Conservation (phyloP, 2,888 invertebrate species). For the Campoplex nolae region DNA sequence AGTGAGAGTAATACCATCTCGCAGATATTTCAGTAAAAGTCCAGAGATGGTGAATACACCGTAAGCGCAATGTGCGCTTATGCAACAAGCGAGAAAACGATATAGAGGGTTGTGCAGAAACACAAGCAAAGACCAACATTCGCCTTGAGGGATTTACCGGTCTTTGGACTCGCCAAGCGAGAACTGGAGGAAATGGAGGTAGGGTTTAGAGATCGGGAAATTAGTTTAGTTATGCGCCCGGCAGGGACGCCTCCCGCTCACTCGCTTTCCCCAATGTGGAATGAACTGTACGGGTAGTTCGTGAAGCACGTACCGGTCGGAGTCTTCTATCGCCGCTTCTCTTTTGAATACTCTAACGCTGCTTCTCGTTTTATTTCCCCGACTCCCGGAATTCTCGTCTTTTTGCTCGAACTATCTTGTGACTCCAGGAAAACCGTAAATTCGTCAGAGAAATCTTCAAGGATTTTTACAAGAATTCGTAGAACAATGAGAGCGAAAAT, state of each 20-base stretch:
- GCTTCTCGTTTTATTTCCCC: slow-evolving; percentile 23
- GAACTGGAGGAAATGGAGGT: slow-evolving; percentile 75
- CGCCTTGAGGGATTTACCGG: slow-evolving; percentile 71
- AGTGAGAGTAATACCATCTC: slow-evolving; percentile 23
- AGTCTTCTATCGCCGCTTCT: slow-evolving; percentile 43
- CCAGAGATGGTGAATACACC: slow-evolving; percentile 22
- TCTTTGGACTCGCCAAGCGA: slow-evolving; percentile 53
- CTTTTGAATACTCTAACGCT: slow-evolving; percentile 29
- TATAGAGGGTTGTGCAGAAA: slow-evolving; percentile 61
- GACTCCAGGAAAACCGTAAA: slow-evolving; percentile 35
- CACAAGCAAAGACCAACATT: slow-evolving; percentile 77
- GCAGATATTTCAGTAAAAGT: slow-evolving; percentile 38
- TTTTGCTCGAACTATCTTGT: slow-evolving; percentile 18
- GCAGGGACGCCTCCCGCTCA: slow-evolving; percentile 78
- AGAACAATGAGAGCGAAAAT: neutral
- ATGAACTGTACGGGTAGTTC: slow-evolving; percentile 70
- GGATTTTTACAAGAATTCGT: slow-evolving; percentile 20
- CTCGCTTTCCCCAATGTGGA: slow-evolving; percentile 25
- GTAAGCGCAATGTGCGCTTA: slow-evolving; percentile 22
- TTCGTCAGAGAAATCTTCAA: slow-evolving; percentile 40
- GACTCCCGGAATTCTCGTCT: slow-evolving; percentile 3
- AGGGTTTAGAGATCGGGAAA: slow-evolving; percentile 79
- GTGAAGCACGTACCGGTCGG: slow-evolving; percentile 74
- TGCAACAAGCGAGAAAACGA: slow-evolving; percentile 23
- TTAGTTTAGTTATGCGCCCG: slow-evolving; percentile 83